Evolutionary conservation across 2,888 invertebrate genomes (phyloP).

Genomic region (Unio delphinus): DNA sequence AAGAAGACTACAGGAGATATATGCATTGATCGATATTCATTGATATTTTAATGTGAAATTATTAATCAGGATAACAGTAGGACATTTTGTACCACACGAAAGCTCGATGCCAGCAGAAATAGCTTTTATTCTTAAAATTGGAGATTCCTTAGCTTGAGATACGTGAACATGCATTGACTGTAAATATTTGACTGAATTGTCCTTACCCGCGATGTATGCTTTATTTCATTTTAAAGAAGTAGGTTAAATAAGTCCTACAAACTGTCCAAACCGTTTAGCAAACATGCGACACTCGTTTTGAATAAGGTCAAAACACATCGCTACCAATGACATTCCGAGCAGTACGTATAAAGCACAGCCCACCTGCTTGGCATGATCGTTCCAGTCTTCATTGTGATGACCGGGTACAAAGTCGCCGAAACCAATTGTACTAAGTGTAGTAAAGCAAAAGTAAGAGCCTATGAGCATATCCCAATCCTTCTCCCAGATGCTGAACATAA

Average conservation of each 20-base stretch:
- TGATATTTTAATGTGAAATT: too few species aligned
- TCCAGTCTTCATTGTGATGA: slow-evolving; percentile 58
- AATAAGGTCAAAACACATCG: slow-evolving; percentile 73
- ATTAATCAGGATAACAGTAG: too few species aligned
- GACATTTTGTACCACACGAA: too few species aligned
- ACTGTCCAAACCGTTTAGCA: slow-evolving; percentile 62
- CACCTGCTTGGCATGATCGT: slow-evolving; percentile 61
- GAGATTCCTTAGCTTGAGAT: too few species aligned
- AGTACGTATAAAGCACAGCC: slow-evolving; percentile 68
- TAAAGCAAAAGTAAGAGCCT: slow-evolving; percentile 76
- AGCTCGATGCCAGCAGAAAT: too few species aligned
- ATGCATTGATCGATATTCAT: too few species aligned
- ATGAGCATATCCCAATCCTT: slow-evolving; percentile 93
- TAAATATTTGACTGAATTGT: too few species aligned
- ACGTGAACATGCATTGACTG: too few species aligned
- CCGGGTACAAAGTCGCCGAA: slow-evolving; percentile 72
- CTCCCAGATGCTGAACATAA: slow-evolving; percentile 93
- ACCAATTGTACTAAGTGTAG: slow-evolving; percentile 72
- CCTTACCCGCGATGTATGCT: too few species aligned
- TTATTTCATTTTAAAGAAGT: too few species aligned
- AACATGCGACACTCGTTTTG: slow-evolving; percentile 69
- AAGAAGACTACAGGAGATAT: too few species aligned
- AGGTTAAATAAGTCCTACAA: slow-evolving; percentile 60
- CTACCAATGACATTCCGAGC: slow-evolving; percentile 71
- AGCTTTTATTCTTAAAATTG: too few species aligned